Evolutionary conservation across 2,888 invertebrate species (phyloP), one percentile per base, ranked within the genome.

Genomic region (Callimorpha dominula): DNA sequence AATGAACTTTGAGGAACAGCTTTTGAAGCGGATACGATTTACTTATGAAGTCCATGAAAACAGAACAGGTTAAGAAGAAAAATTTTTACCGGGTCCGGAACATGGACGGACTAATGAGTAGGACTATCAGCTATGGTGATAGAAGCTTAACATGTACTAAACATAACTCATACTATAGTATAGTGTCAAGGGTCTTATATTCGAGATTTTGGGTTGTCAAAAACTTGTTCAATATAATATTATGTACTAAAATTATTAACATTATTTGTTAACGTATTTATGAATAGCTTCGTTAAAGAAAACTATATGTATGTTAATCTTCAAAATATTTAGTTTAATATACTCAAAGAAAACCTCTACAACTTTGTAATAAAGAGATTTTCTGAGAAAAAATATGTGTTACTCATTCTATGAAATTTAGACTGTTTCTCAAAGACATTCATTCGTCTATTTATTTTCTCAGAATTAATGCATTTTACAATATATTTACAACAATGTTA

Each of bases 391-490:
- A 60, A 31, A 31, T 31, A 5, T 20, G 12, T 60, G 60, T 60
- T 20, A 12, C 14, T 31, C 20, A 54, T 54, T 54, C 17, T 54
- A 57, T 15, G 43, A 17, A 60, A 40, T 42, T 60, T 6, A 31
- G 31, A 14, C 52, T 57, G 6, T 20, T 54, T 54, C 60, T 62
- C 31, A 72, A 73, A 67, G 70, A 71, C 15, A 52, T 70, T 77
- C 15, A 50, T 68, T 76, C 46, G 70, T 76, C 50, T 64, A 73
- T 54, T 68, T 67, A 65, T 68, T 72, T 80, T 78, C 76, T 20
- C 31, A 77, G 77, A 83, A 77, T 57, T 52, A 42, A 52, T 65
- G 43, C 63, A 52, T 17, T 69, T 57, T 68, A 68, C 62, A 68
- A 52, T 71, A 76, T 4, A 12, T 65, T 42, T 54, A 74, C 68